Evolutionary conservation across 2,888 invertebrate genomes (phyloP).

Genomic region (Quadroppia sp.): DNA sequence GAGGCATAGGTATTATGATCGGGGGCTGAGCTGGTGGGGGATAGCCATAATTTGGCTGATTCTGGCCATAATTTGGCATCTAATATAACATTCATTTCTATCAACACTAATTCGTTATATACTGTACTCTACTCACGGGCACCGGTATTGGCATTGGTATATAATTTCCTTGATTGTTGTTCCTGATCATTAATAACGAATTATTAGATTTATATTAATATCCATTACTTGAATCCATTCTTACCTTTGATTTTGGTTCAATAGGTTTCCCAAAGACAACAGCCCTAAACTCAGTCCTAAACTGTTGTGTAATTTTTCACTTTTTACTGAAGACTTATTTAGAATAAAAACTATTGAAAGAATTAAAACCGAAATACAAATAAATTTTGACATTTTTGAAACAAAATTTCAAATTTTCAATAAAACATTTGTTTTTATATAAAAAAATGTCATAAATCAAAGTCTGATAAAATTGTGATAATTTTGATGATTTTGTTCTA

Average conservation of each 20-base stretch:
- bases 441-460: background rate
- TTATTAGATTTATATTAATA: background rate
- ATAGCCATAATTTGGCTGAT: slow-evolving; percentile 14
- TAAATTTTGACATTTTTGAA: slow-evolving; percentile 2
- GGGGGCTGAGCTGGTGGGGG: slow-evolving; percentile 5
- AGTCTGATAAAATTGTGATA: background rate
- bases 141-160: slow-evolving; percentile 15
- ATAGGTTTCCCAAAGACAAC: slow-evolving; percentile 9
- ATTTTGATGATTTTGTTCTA: slow-evolving; percentile 1
- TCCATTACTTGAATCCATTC: background rate
- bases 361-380: background rate
- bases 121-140: slow-evolving; percentile 19
- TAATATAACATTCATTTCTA: background rate
- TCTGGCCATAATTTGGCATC: background rate
- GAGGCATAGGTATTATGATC: slow-evolving; percentile 11
- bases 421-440: background rate
- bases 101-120: too few species aligned
- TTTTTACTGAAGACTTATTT: background rate
- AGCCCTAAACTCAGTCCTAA: slow-evolving; percentile 27
- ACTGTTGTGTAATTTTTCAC: slow-evolving; percentile 21
- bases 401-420: background rate
- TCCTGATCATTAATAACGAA: background rate
- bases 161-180: slow-evolving; percentile 25
- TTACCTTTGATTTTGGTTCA: slow-evolving; percentile 21
- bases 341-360: background rate